Percentiles rank a stretch among this genome's conserved stretches.
Conservation (phyloP, 2,888 invertebrate species). For the Syrista parreyssii region DNA sequence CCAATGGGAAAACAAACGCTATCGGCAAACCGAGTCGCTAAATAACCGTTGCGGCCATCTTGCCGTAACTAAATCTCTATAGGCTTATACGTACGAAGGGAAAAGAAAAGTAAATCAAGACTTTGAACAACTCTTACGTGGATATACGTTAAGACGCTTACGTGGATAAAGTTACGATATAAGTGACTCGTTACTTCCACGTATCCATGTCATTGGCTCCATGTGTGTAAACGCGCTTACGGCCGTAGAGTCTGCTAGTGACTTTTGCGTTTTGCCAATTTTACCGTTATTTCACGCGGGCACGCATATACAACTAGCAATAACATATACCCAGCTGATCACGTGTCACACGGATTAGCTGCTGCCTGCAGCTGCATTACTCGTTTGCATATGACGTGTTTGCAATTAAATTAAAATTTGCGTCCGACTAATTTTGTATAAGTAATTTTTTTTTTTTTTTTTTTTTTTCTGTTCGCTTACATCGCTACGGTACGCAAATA, state of each 20-base stretch:
- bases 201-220: neutral
- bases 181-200: neutral
- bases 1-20: neutral
- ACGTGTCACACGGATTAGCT: neutral
- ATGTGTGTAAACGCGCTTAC: neutral
- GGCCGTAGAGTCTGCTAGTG: neutral
- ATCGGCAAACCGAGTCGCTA: neutral
- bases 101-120: neutral
- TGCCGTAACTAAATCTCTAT: neutral
- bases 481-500: too few species aligned
- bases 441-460: too few species aligned
- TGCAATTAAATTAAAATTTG: neutral
- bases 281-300: neutral
- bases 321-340: neutral
- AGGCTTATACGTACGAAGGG: neutral
- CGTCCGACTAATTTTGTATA: neutral
- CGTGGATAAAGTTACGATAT: neutral
- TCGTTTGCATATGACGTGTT: neutral
- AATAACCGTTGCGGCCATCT: neutral
- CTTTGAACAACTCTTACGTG: neutral
- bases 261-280: neutral
- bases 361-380: neutral
- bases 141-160: neutral
- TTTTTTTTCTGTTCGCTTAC: too few species aligned
- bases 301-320: neutral